These are phyloP conservation scores for Mormyrus hasselquistii DNA, from an alignment of 2,797 vertebrate genomes.

Conservation along the genomic window DNA sequence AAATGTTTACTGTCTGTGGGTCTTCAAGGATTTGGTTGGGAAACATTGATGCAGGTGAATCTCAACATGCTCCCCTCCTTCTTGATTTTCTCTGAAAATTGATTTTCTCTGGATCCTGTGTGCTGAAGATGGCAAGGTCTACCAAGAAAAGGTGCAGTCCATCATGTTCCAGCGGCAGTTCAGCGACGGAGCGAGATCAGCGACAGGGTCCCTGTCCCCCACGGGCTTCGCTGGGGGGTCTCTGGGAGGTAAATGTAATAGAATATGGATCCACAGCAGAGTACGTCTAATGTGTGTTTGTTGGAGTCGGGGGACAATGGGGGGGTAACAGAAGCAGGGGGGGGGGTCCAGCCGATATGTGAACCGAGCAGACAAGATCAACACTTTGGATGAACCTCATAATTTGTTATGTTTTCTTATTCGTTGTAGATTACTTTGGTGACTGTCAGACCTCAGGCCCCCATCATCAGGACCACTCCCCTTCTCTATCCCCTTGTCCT, in stretches of 20 bases:
- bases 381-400: background rate
- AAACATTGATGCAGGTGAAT: background rate
- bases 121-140: conserved; percentile 84
- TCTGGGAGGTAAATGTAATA: background rate
- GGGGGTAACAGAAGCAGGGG: background rate
- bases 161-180: conserved; percentile 80
- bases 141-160: conserved; percentile 91
- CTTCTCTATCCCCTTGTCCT: conserved; percentile 51
- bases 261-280: background rate
- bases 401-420: background rate
- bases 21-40: background rate
- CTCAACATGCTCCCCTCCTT: background rate
- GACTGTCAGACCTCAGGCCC: conserved; percentile 56
- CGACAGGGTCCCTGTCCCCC: conserved; percentile 68
- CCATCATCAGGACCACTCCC: conserved; percentile 49
- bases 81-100: background rate
- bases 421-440: conserved; percentile 51
- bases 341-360: background rate
- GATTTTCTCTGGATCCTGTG: background rate
- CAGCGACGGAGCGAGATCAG: conserved; percentile 72
- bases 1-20: background rate
- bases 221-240: conserved; percentile 63
- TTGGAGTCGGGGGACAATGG: background rate
- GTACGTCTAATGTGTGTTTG: background rate
- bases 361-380: background rate